Base-by-base conservation (phyloP, 2,113 vertebrate genomes). In the Natator depressus region DNA sequence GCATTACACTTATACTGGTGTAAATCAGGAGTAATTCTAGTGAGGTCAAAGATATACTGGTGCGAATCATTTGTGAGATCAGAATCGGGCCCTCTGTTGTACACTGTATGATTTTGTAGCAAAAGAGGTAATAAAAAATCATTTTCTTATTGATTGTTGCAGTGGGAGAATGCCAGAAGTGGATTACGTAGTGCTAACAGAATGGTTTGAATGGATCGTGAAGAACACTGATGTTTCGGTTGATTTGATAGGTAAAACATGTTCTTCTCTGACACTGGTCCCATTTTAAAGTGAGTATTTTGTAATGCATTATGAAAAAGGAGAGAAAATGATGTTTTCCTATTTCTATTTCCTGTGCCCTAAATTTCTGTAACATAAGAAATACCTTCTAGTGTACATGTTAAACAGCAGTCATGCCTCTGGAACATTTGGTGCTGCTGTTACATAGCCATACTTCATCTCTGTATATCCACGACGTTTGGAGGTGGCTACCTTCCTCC, bases 181-280 rank as follows among this genome's bases (percentile, higher is more conserved):
- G 97, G 99, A 99, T 98, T 99, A 98, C 1, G 97, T 97, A 81
- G 98, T 99, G 89, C 98, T 99, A 50, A 98, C 94, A 0, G 99
- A 99, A 94, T 99, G 99, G 99, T 99, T 99, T 97, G 98, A 99
- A 82, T 99, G 99, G 99, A 99, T 99, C 89, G 96, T 97, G 83
- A 97, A 89, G 51, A 99, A 99, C 97, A 97, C 98, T 0, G 96
- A 98, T 6, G 89, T 99, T 91, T 98, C 99, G 0, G 89, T 99
- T 14, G 99, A 99, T 95, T 97, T 99, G 79, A 99, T 99, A 90
- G 99, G 99, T 99, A 97, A 98, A 97, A 38, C 72, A 7, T 42
- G 22, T 8, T 51, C 16, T 7, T 87, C 86, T 81, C 20, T 55
- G 53, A 55, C 89, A 81, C 78, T 80, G 38, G 85, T 54, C 3